Base-by-base conservation (phyloP, 1,140 invertebrate genomes). In the Homalodisca vitripennis region DNA sequence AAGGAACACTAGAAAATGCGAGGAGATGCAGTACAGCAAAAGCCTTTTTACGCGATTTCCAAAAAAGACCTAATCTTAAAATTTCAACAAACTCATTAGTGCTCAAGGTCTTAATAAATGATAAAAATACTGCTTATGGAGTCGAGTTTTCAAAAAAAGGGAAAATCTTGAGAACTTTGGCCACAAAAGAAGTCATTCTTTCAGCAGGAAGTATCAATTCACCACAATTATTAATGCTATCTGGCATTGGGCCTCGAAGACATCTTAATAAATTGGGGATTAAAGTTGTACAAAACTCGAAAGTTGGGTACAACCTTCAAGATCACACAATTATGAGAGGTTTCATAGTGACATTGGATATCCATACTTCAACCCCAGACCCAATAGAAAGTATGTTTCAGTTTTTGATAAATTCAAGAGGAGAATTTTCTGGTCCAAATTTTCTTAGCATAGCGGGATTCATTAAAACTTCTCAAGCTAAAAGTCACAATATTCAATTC, bases 21-120 rank as follows among this genome's bases (percentile, higher is more conserved):
- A 88, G 87, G 13, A 83, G 95, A 51, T 97, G 95, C 79, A 94
- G 90, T 55, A 93, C 94, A 0, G 87, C 93, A 0, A 93, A 92
- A 77, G 94, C 92, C 0, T 97, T 92, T 74, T 77, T 93, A 12
- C 85, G 87, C 74, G 88, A 88, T 0, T 80, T 85, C 0, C 83
- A 82, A 27, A 76, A 81, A 53, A 82, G 89, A 48, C 77, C 75
- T 14, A 92, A 92, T 77, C 79, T 93, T 1, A 83, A 88, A 41
- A 77, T 92, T 2, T 82, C 83, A 6, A 89, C 87, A 74, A 75
- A 80, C 1, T 84, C 86, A 27, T 82, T 86, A 76, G 90, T 88
- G 0, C 88, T 86, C 0, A 85, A 83, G 78, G 75, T 93, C 0
- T 72, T 91, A 2, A 87, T 93, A 1, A 86, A 92, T 73, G 72